These are phyloP conservation scores for Parapsyche elsis DNA, from an alignment of 1,140 invertebrate genomes.

Conservation along the genomic window DNA sequence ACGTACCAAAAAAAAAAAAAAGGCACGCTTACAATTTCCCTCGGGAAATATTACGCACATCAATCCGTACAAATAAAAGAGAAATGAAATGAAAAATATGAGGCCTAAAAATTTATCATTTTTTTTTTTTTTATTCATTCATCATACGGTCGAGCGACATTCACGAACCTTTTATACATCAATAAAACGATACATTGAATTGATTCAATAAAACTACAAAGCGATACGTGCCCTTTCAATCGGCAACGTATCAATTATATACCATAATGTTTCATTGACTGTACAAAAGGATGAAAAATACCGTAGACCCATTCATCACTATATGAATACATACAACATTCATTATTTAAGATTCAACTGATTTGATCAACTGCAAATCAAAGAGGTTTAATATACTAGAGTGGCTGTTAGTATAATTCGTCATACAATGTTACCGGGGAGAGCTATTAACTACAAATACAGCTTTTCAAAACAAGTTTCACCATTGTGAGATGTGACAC, in stretches of 20 bases:
- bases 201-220: slow-evolving; percentile 20
- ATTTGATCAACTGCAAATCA: too few relatives aligned
- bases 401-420: too few relatives aligned
- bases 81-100: slow-evolving; percentile 26
- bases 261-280: too few relatives aligned
- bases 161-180: slow-evolving; percentile 3
- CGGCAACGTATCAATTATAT: background rate
- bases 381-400: too few relatives aligned
- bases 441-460: too few relatives aligned
- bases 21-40: slow-evolving; percentile 14
- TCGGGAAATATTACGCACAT: slow-evolving; percentile 15
- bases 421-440: too few relatives aligned
- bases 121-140: background rate
- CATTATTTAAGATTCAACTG: too few relatives aligned
- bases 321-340: too few relatives aligned
- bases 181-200: slow-evolving; percentile 8
- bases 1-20: slow-evolving; percentile 9
- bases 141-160: background rate
- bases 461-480: too few relatives aligned
- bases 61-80: slow-evolving; percentile 25
- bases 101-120: slow-evolving; percentile 23
- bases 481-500: too few relatives aligned
- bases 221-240: background rate
- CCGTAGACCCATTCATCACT: too few relatives aligned
- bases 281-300: too few relatives aligned